Percentiles rank a stretch among this genome's conserved stretches.
These are phyloP conservation scores for Psittacula derbiana DNA, from an alignment of 2,797 vertebrate genomes.

Conservation along the genomic window DNA sequence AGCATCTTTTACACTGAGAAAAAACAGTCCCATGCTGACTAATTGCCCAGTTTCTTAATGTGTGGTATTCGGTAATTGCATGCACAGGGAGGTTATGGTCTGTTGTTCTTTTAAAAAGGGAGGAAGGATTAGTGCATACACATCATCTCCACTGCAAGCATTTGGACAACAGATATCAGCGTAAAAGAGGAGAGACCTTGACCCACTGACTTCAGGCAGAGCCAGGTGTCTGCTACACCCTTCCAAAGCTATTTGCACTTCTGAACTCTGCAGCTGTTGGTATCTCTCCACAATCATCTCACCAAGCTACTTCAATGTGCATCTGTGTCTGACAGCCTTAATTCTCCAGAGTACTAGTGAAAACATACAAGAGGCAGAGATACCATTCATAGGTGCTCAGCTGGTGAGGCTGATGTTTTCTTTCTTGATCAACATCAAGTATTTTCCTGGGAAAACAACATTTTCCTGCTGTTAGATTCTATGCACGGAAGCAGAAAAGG, in stretches of 20 bases:
- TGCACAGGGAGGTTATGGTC: not conserved
- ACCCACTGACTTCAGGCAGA: not conserved
- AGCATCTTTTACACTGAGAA: not conserved
- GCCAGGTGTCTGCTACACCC: not conserved
- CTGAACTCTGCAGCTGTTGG: constrained; percentile 27
- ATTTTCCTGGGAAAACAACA: not conserved
- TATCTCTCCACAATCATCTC: not conserved
- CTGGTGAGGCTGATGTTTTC: not conserved
- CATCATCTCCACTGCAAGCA: not conserved
- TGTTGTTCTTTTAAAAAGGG: not conserved
- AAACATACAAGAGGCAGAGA: not conserved
- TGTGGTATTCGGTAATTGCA: not conserved
- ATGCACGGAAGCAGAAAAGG: not conserved
- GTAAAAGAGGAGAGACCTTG: not conserved
- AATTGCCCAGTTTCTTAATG: not conserved
- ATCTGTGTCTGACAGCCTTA: not conserved
- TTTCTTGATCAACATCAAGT: not conserved
- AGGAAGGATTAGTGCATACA: not conserved
- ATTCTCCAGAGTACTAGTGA: not conserved
- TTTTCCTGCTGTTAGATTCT: not conserved
- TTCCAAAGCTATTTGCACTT: constrained; percentile 18
- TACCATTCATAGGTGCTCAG: not conserved
- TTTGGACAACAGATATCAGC: not conserved
- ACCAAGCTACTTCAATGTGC: not conserved
- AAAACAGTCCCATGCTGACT: not conserved